These are phyloP conservation scores for Spongilla lacustris DNA, from an alignment of 37 sponge, comb jelly and placozoan species.

Conservation along the genomic window DNA sequence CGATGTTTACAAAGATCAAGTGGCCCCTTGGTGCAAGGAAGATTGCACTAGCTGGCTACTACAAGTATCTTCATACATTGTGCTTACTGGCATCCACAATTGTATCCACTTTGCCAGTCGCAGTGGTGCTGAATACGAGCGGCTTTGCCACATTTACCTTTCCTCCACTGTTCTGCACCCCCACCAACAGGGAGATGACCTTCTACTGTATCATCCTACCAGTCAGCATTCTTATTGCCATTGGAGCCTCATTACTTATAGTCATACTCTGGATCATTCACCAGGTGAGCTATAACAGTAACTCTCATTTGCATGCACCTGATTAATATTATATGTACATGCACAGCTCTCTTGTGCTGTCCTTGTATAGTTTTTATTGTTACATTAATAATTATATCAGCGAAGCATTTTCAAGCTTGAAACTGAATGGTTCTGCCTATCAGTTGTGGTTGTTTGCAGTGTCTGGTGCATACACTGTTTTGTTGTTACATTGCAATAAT, in stretches of 20 bases:
- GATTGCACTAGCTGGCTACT: not conserved
- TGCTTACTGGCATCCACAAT: too few species aligned
- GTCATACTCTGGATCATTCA: slow-evolving; percentile 41
- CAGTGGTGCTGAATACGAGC: not conserved
- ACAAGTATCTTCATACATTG: not conserved
- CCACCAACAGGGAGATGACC: not conserved
- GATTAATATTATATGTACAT: too few species aligned
- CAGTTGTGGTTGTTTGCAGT: too few species aligned
- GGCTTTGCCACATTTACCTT: slow-evolving; percentile 31
- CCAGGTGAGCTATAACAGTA: slow-evolving; percentile 9
- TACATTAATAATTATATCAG: too few species aligned
- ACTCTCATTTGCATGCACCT: too few species aligned
- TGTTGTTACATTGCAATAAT: too few species aligned
- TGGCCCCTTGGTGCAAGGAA: not conserved
- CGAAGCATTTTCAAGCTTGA: too few species aligned
- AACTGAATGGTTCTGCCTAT: too few species aligned
- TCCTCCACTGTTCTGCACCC: slow-evolving; percentile 36
- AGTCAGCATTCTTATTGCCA: slow-evolving; percentile 8
- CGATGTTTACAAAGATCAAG: not conserved
- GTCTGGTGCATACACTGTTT: too few species aligned
- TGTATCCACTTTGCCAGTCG: not conserved
- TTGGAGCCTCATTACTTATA: slow-evolving; percentile 28
- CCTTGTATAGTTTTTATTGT: too few species aligned
- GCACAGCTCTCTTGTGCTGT: too few species aligned
- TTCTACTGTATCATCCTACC: slow-evolving; percentile 45